Conservation (phyloP, 64 coral and sea anemone species). For the Acropora tenuis region DNA sequence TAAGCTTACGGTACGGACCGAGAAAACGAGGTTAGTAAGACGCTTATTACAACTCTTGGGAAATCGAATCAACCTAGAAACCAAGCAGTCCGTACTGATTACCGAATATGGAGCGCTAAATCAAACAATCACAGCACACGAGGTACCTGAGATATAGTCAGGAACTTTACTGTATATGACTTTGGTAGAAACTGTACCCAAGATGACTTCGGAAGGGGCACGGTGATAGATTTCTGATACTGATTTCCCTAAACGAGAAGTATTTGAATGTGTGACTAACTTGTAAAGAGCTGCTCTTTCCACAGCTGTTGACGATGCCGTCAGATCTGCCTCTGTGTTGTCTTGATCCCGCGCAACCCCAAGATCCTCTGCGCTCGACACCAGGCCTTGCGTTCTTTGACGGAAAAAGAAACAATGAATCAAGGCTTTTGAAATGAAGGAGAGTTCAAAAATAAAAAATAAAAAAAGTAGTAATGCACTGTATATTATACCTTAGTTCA, state of each 20-base stretch:
- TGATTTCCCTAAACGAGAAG: background rate
- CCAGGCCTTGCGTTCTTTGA: constrained; percentile 23
- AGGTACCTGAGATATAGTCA: too few species aligned
- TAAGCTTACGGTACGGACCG: too few species aligned
- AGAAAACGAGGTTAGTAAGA: too few species aligned
- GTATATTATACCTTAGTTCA: background rate
- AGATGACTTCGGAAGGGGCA: background rate
- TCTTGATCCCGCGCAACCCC: constrained; percentile 1
- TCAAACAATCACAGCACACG: too few species aligned
- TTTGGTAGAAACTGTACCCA: too few species aligned
- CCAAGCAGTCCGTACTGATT: too few species aligned
- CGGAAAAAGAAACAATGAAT: background rate
- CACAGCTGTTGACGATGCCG: background rate
- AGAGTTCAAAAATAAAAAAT: background rate
- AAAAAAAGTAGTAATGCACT: background rate
- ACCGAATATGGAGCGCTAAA: too few species aligned
- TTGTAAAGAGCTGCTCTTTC: constrained; percentile 16
- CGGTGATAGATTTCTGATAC: background rate
- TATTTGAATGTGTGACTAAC: background rate
- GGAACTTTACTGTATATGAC: too few species aligned
- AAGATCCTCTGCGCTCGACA: constrained; percentile 44
- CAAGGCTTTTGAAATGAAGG: background rate
- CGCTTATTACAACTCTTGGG: too few species aligned
- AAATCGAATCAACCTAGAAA: too few species aligned
- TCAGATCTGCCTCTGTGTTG: constrained; percentile 14